Evolutionary conservation across 2,113 vertebrate genomes (phyloP).

Genomic region (Amazona guildingii): DNA sequence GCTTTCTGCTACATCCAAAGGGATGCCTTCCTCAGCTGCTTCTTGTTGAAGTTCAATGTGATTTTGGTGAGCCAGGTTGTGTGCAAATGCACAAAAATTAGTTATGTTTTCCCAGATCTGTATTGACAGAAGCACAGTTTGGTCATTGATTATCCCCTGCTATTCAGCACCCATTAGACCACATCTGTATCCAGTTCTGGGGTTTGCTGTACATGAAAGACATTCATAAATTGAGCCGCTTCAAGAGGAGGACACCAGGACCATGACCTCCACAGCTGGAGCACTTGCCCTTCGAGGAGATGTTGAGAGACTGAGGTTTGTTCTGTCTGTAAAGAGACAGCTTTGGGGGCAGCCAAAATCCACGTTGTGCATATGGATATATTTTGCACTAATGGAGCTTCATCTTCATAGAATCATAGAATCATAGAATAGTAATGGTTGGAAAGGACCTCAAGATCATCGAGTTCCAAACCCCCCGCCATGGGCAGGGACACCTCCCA

Average conservation of each 20-base stretch:
- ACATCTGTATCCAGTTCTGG: neutral
- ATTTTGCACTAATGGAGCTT: neutral
- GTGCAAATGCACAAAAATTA: neutral
- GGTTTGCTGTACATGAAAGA: neutral
- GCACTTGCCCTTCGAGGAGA: neutral
- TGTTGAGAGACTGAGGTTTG: neutral
- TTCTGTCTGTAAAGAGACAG: neutral
- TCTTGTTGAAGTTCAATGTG: neutral
- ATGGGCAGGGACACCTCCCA: too few relatives aligned
- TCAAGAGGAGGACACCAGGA: neutral
- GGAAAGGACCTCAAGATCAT: too few relatives aligned
- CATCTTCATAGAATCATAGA: neutral
- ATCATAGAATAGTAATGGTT: too few relatives aligned
- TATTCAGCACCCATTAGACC: neutral
- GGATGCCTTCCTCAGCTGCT: neutral
- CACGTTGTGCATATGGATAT: neutral
- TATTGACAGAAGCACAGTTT: neutral
- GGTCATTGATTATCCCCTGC: neutral
- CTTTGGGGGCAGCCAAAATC: neutral
- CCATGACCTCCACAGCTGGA: neutral
- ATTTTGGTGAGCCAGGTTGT: neutral
- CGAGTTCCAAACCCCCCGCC: too few relatives aligned
- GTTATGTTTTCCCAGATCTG: neutral
- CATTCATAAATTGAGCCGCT: neutral
- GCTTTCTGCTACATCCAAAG: neutral